phyloP scores from a whole-genome alignment of 2,888 invertebrate genomes.

The Agriopis aurantiaria region DNA sequence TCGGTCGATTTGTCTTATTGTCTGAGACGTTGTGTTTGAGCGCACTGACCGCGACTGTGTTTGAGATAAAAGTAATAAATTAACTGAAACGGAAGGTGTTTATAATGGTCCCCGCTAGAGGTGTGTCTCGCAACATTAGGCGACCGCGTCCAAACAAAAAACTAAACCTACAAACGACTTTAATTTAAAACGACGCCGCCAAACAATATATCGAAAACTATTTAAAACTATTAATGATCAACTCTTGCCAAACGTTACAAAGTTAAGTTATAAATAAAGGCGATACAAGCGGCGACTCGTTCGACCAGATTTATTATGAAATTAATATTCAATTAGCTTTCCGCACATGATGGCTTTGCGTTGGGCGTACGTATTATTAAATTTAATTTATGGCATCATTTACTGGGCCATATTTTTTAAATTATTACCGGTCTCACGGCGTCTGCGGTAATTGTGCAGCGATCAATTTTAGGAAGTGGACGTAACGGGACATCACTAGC shows the following conservation, averaged over 20 bases:
- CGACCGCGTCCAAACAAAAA: constrained; percentile 48
- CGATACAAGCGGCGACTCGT: constrained; percentile 67
- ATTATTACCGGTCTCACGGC: constrained; percentile 77
- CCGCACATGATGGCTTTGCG: constrained; percentile 83
- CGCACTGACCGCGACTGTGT: constrained; percentile 80
- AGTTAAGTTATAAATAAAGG: constrained; percentile 80
- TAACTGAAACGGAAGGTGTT: constrained; percentile 82
- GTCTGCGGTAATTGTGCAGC: constrained; percentile 72
- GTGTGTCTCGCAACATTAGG: constrained; percentile 71
- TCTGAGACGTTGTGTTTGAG: constrained; percentile 82
- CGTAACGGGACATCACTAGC: constrained; percentile 45
- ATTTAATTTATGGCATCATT: constrained; percentile 85
- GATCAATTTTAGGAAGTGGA: constrained; percentile 65
- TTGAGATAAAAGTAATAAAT: constrained; percentile 85
- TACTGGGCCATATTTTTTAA: constrained; percentile 82
- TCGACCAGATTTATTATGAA: constrained; percentile 82
- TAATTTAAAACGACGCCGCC: constrained; percentile 39
- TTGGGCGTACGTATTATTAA: constrained; percentile 85
- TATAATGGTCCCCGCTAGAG: constrained; percentile 75
- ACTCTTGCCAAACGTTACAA: constrained; percentile 58
- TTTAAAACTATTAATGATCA: constrained; percentile 57
- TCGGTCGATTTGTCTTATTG: constrained; percentile 85
- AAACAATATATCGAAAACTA: constrained; percentile 56
- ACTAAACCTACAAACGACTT: constrained; percentile 41
- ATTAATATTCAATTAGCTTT: constrained; percentile 87